Evolutionary conservation across 2,888 invertebrate genomes (phyloP), one percentile per base, ranked within the genome.

Genomic region (Synergus gifuensis): DNA sequence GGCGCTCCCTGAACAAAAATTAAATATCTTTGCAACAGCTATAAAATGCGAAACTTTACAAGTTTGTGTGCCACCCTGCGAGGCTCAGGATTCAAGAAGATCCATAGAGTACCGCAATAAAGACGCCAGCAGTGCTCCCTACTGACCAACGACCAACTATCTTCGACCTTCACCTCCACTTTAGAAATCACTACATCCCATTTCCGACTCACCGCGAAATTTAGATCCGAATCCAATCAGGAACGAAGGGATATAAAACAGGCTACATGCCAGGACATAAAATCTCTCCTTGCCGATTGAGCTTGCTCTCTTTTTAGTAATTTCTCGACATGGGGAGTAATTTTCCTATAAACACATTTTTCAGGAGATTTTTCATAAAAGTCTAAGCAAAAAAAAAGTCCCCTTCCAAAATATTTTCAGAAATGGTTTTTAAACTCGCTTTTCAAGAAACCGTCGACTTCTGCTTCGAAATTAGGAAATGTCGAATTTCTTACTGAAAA

Each of bases 1-100:
- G 86, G 80, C 83, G 86, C 82, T 87, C 86, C 86, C 87, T 62
- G 86, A 86, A 87, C 83, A 88, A 88, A 90, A 89, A 89, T 90
- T 89, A 90, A 90, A 89, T 88, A 89, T 89, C 88, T 88, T 86
- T 80, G 83, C 86, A 87, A 86, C 85, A 87, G 85, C 88, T 86
- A 88, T 89, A 89, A 89, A 90, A 88, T 84, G 86, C 76, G 86
- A 85, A 88, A 88, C 86, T 88, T 88, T 86, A 86, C 85, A 86
- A 86, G 82, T 87, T 85, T 79, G 84, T 62, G 76, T 58, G 63
- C 76, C 73, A 40, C 66, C 80, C 66, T 62, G 62, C 18, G 79
- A 64, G 76, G 67, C 79, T 78, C 80, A 78, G 81, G 78, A 81
- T 58, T 80, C 78, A 64, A 77, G 83, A 78, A 82, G 76, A 82